These are phyloP conservation scores for Meiosimyza platycephala DNA, from an alignment of 2,888 invertebrate species.

Conservation along the genomic window DNA sequence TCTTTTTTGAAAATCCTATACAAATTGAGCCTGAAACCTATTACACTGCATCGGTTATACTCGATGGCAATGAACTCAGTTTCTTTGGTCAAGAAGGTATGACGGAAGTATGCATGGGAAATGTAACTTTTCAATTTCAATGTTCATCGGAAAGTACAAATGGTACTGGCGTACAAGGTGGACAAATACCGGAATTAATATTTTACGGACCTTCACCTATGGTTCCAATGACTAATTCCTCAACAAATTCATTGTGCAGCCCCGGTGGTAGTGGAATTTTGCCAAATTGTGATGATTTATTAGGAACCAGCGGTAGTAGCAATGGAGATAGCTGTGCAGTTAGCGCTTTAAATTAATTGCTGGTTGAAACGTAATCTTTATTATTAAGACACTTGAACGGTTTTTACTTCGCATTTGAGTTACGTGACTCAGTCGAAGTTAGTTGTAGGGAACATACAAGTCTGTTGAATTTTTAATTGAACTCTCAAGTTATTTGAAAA, in stretches of 20 bases:
- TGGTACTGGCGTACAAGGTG: conserved; percentile 96
- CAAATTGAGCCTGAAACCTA: conserved; percentile 94
- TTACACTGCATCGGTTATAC: conserved; percentile 94
- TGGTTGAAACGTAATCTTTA: not conserved
- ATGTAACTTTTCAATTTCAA: conserved; percentile 96
- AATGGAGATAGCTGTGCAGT: conserved; percentile 48
- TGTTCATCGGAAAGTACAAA: conserved; percentile 98
- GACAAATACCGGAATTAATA: conserved; percentile 96
- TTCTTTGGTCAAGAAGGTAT: conserved; percentile 98
- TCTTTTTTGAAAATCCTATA: conserved; percentile 81
- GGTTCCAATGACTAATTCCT: conserved; percentile 65
- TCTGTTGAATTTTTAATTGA: conserved; percentile 32
- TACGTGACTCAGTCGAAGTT: conserved; percentile 51
- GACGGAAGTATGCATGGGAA: conserved; percentile 92
- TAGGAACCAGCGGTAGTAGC: conserved; percentile 44
- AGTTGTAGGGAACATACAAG: conserved; percentile 32
- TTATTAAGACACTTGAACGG: conserved; percentile 19
- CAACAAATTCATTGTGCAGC: conserved; percentile 63
- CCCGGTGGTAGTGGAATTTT: conserved; percentile 50
- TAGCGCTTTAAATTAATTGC: conserved; percentile 48
- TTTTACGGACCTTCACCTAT: conserved; percentile 86
- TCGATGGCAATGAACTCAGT: conserved; percentile 93
- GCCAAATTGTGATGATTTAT: conserved; percentile 49
- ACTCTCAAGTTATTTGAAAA: conserved; percentile 6
- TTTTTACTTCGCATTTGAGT: conserved; percentile 16